Percentiles rank a stretch among this genome's conserved stretches.
Conservation (phyloP, 2,113 vertebrate genomes). For the Picathartes gymnocephalus region DNA sequence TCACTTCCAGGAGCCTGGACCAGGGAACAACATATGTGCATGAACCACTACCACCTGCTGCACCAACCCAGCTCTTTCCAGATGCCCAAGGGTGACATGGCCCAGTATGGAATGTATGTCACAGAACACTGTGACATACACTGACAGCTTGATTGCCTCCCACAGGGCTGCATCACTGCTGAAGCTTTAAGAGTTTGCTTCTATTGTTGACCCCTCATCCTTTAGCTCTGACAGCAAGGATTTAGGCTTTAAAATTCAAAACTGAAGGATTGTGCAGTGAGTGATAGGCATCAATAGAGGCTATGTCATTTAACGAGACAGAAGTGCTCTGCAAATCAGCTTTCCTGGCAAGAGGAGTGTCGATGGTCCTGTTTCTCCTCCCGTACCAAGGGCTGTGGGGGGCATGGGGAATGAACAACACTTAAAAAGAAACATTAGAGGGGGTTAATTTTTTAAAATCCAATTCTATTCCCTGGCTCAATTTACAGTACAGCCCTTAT, state of each 20-base stretch:
- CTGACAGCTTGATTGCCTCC: neutral
- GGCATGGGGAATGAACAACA: fast-evolving
- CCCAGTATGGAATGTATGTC: too few species aligned
- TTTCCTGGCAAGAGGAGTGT: neutral
- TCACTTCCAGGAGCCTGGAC: neutral
- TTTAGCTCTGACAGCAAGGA: neutral
- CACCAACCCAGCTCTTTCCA: neutral
- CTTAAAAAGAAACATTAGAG: neutral
- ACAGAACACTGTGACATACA: neutral
- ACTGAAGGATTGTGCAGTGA: neutral
- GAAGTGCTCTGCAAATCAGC: neutral
- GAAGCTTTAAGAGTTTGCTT: neutral
- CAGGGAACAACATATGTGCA: neutral
- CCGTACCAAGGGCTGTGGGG: neutral
- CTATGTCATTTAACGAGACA: neutral
- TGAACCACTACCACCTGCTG: neutral
- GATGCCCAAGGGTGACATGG: neutral
- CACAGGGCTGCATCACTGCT: neutral
- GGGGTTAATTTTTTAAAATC: neutral
- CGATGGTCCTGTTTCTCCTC: neutral
- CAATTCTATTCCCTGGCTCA: neutral
- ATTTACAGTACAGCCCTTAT: neutral
- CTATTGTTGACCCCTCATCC: neutral
- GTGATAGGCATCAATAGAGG: neutral
- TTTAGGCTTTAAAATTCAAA: neutral